Percentiles rank a stretch among this genome's conserved stretches.
These are phyloP conservation scores for Gallinago media DNA, from an alignment of 2,113 vertebrate species.

Conservation along the genomic window DNA sequence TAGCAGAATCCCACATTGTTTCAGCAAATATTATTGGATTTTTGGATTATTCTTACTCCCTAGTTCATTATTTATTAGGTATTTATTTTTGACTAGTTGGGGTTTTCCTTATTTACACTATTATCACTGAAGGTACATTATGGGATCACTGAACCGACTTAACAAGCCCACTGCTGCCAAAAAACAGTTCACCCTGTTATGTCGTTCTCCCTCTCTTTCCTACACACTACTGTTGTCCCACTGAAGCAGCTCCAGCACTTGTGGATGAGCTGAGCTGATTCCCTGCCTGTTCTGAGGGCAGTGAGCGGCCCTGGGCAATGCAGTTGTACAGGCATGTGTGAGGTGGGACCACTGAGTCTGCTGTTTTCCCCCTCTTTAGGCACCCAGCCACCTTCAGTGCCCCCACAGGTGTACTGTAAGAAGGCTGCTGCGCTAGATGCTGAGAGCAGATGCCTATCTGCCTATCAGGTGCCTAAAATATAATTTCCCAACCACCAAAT, in stretches of 20 bases:
- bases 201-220: neutral
- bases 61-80: neutral
- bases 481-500: neutral
- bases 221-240: accelerated
- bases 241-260: neutral
- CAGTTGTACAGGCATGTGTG: neutral
- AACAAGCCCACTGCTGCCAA: neutral
- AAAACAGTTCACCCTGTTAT: neutral
- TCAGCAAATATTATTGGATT: neutral
- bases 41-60: neutral
- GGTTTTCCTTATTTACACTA: neutral
- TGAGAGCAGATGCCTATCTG: neutral
- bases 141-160: neutral
- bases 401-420: neutral
- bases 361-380: neutral
- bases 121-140: neutral
- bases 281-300: neutral
- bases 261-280: neutral
- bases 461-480: neutral
- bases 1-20: neutral
- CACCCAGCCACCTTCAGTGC: neutral
- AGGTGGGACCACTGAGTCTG: neutral
- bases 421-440: neutral
- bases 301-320: accelerated
- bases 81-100: neutral